These are phyloP conservation scores for Andrena dorsata DNA, from an alignment of 2,888 invertebrate species.

Conservation along the genomic window DNA sequence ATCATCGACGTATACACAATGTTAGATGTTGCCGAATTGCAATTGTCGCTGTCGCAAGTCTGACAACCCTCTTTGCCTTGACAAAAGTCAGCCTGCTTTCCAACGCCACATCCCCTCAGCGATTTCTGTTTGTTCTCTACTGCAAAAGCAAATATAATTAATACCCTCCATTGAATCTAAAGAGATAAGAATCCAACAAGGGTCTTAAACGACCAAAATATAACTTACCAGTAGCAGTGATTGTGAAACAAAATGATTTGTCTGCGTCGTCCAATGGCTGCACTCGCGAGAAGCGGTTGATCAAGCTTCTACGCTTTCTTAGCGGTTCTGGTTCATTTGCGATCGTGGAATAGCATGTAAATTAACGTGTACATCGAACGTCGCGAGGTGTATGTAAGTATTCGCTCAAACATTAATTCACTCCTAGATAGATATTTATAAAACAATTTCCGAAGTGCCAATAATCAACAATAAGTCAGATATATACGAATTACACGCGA, in stretches of 20 bases:
- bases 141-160: not conserved
- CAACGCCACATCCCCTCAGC: not conserved
- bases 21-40: conserved; percentile 48
- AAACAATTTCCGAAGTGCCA: not conserved
- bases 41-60: not conserved
- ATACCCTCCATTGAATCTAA: not conserved
- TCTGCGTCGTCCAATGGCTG: not conserved
- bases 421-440: not conserved
- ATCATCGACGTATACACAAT: not conserved
- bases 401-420: too few relatives aligned
- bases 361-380: not conserved
- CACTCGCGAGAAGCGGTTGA: conserved; percentile 1
- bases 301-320: conserved; percentile 26
- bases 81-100: not conserved
- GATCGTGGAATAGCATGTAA: not conserved
- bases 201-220: not conserved
- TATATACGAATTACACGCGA: too few relatives aligned
- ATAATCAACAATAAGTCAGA: too few relatives aligned
- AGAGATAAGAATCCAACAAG: not conserved
- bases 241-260: not conserved
- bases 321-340: fast-evolving
- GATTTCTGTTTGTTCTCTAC: fast-evolving
- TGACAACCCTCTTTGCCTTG: fast-evolving
- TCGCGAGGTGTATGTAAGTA: too few relatives aligned
- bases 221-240: not conserved